phyloP scores from a whole-genome alignment of 1,140 invertebrate species.

The Diorhabda carinulata region DNA sequence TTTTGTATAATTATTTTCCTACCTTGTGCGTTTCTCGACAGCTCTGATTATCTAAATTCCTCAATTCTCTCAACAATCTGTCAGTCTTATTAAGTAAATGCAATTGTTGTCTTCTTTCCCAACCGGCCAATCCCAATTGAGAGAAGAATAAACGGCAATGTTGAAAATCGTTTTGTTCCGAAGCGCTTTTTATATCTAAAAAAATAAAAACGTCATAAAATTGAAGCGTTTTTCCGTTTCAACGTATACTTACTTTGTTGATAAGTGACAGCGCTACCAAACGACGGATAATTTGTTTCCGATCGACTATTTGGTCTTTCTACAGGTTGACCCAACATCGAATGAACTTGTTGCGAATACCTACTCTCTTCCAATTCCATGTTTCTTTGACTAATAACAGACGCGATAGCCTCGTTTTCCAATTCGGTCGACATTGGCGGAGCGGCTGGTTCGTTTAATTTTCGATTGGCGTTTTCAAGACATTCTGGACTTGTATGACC shows the following conservation, averaged over 20 bases:
- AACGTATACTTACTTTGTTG: slow-evolving; percentile 11
- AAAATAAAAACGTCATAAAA: slow-evolving; percentile 14
- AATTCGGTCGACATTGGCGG: slow-evolving; percentile 63
- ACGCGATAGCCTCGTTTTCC: slow-evolving; percentile 81
- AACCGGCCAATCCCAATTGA: slow-evolving; percentile 84
- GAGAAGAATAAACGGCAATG: slow-evolving; percentile 84
- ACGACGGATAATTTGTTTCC: slow-evolving; percentile 1
- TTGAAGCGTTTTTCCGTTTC: background rate
- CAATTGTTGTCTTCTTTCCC: slow-evolving; percentile 80
- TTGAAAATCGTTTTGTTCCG: slow-evolving; percentile 64
- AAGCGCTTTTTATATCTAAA: slow-evolving; percentile 28
- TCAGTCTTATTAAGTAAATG: slow-evolving; percentile 89
- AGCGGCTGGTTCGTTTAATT: slow-evolving; percentile 67
- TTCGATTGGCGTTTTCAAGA: slow-evolving; percentile 63
- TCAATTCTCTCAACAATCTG: slow-evolving; percentile 82
- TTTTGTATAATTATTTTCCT: background rate
- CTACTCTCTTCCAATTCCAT: slow-evolving; percentile 61
- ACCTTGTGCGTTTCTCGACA: slow-evolving; percentile 98
- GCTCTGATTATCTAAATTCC: slow-evolving; percentile 88
- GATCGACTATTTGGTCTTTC: slow-evolving; percentile 32
- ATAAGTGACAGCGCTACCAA: slow-evolving; percentile 3
- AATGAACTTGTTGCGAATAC: slow-evolving; percentile 32
- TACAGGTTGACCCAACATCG: slow-evolving; percentile 39
- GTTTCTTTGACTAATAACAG: slow-evolving; percentile 75
- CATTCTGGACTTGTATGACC: slow-evolving; percentile 91